Percentiles rank a stretch among this genome's conserved stretches.
phyloP scores from a whole-genome alignment of 2,888 invertebrate species.

The Aplocera efformata region DNA sequence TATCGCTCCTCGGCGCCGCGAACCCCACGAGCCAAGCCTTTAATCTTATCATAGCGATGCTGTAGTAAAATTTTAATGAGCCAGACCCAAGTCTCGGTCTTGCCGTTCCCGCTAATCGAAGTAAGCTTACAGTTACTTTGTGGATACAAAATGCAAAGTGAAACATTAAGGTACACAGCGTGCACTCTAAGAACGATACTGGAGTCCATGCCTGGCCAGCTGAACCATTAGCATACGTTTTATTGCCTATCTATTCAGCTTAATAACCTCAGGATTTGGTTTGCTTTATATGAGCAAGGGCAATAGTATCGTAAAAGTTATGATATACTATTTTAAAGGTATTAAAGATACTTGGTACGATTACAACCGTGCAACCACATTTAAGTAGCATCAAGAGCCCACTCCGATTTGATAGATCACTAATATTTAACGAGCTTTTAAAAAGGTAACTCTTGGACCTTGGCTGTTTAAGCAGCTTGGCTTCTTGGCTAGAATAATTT shows the following conservation, averaged over 20 bases:
- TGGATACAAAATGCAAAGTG: conserved; percentile 45
- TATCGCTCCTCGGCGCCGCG: conserved; percentile 34
- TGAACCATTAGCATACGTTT: conserved; percentile 22
- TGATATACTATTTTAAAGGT: conserved; percentile 6
- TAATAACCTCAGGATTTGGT: conserved; percentile 12
- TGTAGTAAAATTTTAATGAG: conserved; percentile 68
- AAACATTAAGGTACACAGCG: conserved; percentile 26
- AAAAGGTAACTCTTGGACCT: conserved; percentile 7
- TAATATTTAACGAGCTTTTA: conserved; percentile 16
- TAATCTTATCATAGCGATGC: conserved; percentile 53
- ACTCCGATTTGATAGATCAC: conserved; percentile 25
- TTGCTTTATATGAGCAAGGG: conserved; percentile 16
- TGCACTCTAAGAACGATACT: conserved; percentile 14
- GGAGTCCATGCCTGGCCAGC: conserved; percentile 5
- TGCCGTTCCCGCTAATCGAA: conserved; percentile 56
- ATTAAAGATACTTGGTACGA: conserved; percentile 17
- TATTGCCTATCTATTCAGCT: conserved; percentile 21
- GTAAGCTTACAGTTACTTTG: conserved; percentile 51
- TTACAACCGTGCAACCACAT: conserved; percentile 31
- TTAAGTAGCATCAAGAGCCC: conserved; percentile 30
- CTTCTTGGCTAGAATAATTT: background rate
- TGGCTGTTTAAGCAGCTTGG: conserved; percentile 10
- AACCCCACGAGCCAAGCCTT: conserved; percentile 34
- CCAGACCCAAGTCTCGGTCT: conserved; percentile 36
- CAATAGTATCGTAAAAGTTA: conserved; percentile 14